Percentiles rank a stretch among this genome's conserved stretches.
Conservation (phyloP, 2,888 invertebrate species). For the Mayetiola destructor region DNA sequence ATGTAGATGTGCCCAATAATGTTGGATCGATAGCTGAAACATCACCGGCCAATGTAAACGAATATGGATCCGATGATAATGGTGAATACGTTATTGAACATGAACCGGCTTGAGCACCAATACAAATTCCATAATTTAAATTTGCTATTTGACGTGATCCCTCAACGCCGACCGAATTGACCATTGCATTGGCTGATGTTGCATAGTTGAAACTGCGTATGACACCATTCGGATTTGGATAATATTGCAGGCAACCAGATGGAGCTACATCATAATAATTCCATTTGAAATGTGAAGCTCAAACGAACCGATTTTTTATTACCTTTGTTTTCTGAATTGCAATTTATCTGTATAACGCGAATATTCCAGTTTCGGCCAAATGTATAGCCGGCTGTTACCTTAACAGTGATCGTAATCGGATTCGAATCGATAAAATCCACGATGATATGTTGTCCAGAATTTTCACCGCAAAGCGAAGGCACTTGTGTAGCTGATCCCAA, state of each 20-base stretch:
- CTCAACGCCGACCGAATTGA: slow-evolving; percentile 38
- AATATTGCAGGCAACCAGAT: slow-evolving; percentile 63
- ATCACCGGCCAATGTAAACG: slow-evolving; percentile 58
- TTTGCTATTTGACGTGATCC: slow-evolving; percentile 60
- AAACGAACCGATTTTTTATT: slow-evolving; percentile 20
- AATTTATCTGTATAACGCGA: slow-evolving; percentile 55
- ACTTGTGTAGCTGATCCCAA: slow-evolving; percentile 53
- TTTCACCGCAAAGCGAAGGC: slow-evolving; percentile 64
- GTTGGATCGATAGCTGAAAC: slow-evolving; percentile 48
- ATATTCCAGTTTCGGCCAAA: slow-evolving; percentile 61
- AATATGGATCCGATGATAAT: slow-evolving; percentile 37
- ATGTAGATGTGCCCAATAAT: slow-evolving; percentile 43
- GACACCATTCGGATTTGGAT: slow-evolving; percentile 44
- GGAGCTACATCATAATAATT: slow-evolving; percentile 43
- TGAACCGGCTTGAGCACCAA: slow-evolving; percentile 54
- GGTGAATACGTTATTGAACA: slow-evolving; percentile 52
- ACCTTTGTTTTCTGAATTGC: slow-evolving; percentile 45
- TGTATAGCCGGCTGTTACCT: slow-evolving; percentile 44
- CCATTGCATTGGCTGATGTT: slow-evolving; percentile 42
- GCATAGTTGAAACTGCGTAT: slow-evolving; percentile 67
- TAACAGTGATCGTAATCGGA: slow-evolving; percentile 52
- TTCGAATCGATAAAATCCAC: slow-evolving; percentile 54
- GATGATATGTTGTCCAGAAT: slow-evolving; percentile 64
- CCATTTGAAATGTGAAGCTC: not conserved
- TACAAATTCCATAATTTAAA: slow-evolving; percentile 62